phyloP scores from a whole-genome alignment of 2,888 invertebrate genomes.

The Cylindroiulus punctatus region DNA sequence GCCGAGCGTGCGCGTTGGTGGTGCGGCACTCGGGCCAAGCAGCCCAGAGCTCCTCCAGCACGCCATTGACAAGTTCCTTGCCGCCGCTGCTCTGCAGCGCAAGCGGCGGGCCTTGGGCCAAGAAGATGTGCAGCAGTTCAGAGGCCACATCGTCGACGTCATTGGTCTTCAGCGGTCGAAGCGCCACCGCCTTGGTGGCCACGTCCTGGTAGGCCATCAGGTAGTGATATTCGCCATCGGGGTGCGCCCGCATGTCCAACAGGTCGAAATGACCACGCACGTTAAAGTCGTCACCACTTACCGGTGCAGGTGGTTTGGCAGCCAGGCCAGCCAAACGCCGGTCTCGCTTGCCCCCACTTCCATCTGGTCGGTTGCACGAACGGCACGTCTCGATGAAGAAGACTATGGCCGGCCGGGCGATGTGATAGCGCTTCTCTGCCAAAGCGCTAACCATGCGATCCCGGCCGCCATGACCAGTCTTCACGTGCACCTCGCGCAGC shows the following conservation, averaged over 20 bases:
- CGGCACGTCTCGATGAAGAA: conserved; percentile 41
- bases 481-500: conserved; percentile 35
- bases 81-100: conserved; percentile 48
- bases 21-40: conserved; percentile 41
- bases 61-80: not conserved
- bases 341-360: not conserved
- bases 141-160: conserved; percentile 56
- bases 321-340: not conserved
- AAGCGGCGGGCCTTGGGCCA: conserved; percentile 56
- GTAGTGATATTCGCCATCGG: conserved; percentile 54
- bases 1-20: not conserved
- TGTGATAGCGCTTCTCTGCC: conserved; percentile 4
- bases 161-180: conserved; percentile 55
- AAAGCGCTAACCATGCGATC: conserved; percentile 20
- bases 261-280: conserved; percentile 57
- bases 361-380: not conserved
- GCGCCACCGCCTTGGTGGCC: conserved; percentile 56
- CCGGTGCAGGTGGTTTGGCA: not conserved
- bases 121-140: conserved; percentile 57
- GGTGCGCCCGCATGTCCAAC: conserved; percentile 56
- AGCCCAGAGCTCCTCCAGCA: conserved; percentile 28
- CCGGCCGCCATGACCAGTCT: conserved; percentile 51
- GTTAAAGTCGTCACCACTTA: not conserved
- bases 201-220: conserved; percentile 58
- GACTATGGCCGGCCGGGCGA: conserved; percentile 7